Conservation (phyloP, 2,113 vertebrate genomes). For the Oryzias curvinotus region DNA sequence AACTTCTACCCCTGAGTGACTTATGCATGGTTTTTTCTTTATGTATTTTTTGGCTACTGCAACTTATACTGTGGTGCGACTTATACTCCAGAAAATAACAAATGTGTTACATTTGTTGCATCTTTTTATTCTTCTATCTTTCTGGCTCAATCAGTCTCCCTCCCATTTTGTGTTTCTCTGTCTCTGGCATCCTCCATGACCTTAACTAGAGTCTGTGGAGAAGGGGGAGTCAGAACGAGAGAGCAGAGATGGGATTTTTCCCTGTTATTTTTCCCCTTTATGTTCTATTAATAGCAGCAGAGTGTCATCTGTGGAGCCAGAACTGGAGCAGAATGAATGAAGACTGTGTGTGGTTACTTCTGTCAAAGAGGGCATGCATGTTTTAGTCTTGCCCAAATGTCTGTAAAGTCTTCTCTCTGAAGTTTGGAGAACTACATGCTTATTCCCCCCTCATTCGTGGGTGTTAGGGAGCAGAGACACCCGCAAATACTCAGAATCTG, state of each 20-base stretch:
- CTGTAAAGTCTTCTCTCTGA: constrained; percentile 2
- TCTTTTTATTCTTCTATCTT: neutral
- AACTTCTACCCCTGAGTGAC: too few species aligned
- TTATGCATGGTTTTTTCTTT: too few species aligned
- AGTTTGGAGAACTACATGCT: neutral
- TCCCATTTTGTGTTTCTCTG: constrained; percentile 15
- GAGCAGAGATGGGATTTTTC: constrained; percentile 51
- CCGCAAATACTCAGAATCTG: too few species aligned
- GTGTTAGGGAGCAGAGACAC: too few species aligned
- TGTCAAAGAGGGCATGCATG: constrained; percentile 36
- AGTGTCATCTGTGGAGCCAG: constrained; percentile 63
- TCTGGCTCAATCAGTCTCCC: neutral
- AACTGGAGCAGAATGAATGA: constrained; percentile 66
- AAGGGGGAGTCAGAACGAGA: constrained; percentile 5
- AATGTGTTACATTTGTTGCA: neutral
- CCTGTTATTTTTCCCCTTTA: constrained; percentile 17
- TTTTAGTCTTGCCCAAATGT: constrained; percentile 10
- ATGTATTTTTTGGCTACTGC: too few species aligned
- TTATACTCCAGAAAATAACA: too few species aligned
- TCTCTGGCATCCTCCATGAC: constrained; percentile 39
- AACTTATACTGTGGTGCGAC: too few species aligned
- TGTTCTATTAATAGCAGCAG: constrained; percentile 61
- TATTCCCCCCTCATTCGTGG: too few species aligned
- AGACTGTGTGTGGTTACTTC: constrained; percentile 31
- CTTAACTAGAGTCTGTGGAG: constrained; percentile 41